Percentiles rank a stretch among this genome's conserved stretches.
Conservation (phyloP, 2,888 invertebrate species). For the Plemyria rubiginata region DNA sequence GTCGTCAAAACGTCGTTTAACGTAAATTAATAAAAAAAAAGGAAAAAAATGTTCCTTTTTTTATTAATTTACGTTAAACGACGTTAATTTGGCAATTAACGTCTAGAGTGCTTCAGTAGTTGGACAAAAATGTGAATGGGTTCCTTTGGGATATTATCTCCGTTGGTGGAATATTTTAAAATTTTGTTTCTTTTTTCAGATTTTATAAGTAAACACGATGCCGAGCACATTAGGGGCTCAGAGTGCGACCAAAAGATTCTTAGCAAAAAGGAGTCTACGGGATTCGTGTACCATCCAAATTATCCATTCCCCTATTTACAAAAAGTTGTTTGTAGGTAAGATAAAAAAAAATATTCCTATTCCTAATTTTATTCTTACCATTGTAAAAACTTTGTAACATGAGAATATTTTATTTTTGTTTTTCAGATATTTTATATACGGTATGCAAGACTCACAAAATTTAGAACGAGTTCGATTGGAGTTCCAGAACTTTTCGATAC, state of each 20-base stretch:
- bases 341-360: not conserved
- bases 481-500: constrained; percentile 95
- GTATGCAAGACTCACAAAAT: constrained; percentile 98
- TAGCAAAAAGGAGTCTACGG: constrained; percentile 96
- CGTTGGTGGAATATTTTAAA: not conserved
- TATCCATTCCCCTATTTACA: constrained; percentile 98
- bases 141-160: no score
- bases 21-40: no score
- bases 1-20: no score
- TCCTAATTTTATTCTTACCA: not conserved
- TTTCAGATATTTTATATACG: constrained; percentile 96
- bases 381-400: not conserved
- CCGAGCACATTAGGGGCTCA: constrained; percentile 97
- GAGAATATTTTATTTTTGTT: constrained; percentile 35
- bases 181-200: constrained; percentile 81
- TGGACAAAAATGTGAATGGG: no score
- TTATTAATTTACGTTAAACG: no score
- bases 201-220: constrained; percentile 96
- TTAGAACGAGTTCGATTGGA: constrained; percentile 96
- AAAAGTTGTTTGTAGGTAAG: constrained; percentile 96
- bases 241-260: constrained; percentile 99
- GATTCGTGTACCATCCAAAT: constrained; percentile 97
- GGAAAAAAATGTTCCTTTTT: no score
- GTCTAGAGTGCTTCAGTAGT: no score
- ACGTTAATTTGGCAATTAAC: no score